Evolutionary conservation across 2,797 vertebrate species (phyloP).

Genomic region (Potorous gilbertii): DNA sequence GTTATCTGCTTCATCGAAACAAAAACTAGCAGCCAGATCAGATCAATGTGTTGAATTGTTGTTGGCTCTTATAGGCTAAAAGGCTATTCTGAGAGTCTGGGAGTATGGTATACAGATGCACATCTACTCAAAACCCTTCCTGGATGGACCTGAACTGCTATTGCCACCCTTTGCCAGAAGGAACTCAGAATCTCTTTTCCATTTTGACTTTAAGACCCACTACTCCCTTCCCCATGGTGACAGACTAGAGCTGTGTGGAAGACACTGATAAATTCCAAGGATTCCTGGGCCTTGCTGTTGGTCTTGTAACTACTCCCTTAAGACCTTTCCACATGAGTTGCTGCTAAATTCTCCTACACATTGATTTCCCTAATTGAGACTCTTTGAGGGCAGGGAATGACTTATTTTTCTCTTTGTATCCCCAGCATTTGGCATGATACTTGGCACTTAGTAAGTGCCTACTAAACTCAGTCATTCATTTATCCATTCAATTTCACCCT

Average conservation of each 20-base stretch:
- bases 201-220: background rate
- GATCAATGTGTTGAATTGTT: background rate
- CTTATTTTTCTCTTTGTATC: background rate
- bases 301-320: too few relatives aligned
- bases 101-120: background rate
- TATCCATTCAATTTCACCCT: background rate
- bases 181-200: background rate
- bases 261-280: background rate
- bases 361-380: too few relatives aligned
- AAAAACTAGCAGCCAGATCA: background rate
- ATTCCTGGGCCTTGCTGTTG: background rate
- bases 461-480: too few relatives aligned
- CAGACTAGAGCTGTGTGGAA: background rate
- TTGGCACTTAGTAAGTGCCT: too few relatives aligned
- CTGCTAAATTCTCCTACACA: background rate
- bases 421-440: too few relatives aligned
- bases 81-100: too few relatives aligned
- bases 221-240: background rate
- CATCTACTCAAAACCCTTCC: background rate
- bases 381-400: background rate
- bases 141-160: background rate
- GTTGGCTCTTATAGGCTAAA: too few relatives aligned
- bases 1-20: background rate
- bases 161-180: too few relatives aligned
- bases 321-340: too few relatives aligned